A percentile compares a stretch with the other conserved stretches of the same genome.
Conservation (phyloP, 2,888 invertebrate genomes). For the Cosmorhoe ocellata region DNA sequence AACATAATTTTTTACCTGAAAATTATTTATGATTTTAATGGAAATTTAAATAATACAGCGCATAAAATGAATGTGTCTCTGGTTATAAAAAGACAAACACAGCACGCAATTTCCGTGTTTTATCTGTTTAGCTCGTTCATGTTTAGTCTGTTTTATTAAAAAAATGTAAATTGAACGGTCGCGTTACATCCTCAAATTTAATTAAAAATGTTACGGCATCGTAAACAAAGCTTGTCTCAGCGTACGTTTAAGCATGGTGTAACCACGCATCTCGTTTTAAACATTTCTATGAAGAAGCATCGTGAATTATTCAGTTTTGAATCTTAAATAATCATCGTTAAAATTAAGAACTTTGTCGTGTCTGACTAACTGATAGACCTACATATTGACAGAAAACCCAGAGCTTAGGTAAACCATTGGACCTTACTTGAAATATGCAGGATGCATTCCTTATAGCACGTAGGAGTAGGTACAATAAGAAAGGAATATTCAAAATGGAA, state of each 20-base stretch:
- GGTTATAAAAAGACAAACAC: conserved; percentile 6
- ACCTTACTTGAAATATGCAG: too few species aligned
- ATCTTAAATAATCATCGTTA: too few species aligned
- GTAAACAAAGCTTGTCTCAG: conserved; percentile 1
- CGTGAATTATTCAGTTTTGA: too few species aligned
- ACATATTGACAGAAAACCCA: too few species aligned
- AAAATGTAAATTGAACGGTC: conserved; percentile 20
- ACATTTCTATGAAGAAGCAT: too few species aligned
- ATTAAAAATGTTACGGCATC: conserved; percentile 14
- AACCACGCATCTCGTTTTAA: too few species aligned
- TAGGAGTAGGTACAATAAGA: too few species aligned
- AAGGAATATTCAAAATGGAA: too few species aligned
- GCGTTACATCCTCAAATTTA: conserved; percentile 14
- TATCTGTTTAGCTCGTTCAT: conserved; percentile 9
- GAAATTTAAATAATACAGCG: not conserved
- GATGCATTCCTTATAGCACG: too few species aligned
- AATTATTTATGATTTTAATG: not conserved
- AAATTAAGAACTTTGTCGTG: too few species aligned
- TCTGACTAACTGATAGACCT: too few species aligned
- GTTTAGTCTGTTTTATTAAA: conserved; percentile 20
- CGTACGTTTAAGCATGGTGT: not conserved
- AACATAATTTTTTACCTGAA: not conserved
- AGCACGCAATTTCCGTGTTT: conserved; percentile 10
- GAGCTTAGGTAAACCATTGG: too few species aligned
- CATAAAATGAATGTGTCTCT: not conserved